A percentile compares a stretch with the other conserved stretches of the same genome.
Evolutionary conservation across 2,888 invertebrate species (phyloP).

Genomic region (Drosophila koepferae): DNA sequence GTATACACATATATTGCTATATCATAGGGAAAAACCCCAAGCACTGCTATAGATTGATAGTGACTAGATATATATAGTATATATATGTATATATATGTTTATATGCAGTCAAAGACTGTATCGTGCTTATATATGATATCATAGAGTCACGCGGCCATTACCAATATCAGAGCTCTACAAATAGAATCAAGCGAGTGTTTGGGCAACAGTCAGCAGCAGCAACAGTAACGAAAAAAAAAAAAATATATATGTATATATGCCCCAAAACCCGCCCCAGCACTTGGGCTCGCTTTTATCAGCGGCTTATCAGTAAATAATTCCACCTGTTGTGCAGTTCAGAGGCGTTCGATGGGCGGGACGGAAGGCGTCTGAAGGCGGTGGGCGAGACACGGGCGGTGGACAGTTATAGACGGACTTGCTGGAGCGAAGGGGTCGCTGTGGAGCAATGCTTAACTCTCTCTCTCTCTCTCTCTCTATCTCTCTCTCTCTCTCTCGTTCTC

Average conservation of each 20-base stretch:
- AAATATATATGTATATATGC: slow-evolving; percentile 2
- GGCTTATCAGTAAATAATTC: slow-evolving; percentile 81
- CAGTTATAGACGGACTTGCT: slow-evolving; percentile 3
- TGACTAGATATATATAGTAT: neutral
- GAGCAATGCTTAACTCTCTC: slow-evolving; percentile 24
- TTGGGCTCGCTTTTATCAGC: slow-evolving; percentile 69
- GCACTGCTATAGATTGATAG: slow-evolving; percentile 6
- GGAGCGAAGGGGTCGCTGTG: slow-evolving; percentile 27
- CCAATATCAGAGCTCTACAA: slow-evolving; percentile 33
- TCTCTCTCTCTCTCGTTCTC: neutral
- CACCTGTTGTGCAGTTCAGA: slow-evolving; percentile 69
- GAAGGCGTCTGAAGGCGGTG: neutral
- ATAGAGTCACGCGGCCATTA: slow-evolving; percentile 23
- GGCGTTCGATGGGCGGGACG: neutral
- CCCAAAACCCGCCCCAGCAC: slow-evolving; percentile 54
- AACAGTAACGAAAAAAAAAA: neutral
- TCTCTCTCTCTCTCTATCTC: neutral
- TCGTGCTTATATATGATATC: slow-evolving; percentile 8
- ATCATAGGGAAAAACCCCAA: neutral
- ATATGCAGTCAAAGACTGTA: neutral
- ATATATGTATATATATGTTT: neutral
- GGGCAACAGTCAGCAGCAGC: slow-evolving; percentile 31
- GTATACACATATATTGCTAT: neutral
- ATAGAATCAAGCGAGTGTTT: slow-evolving; percentile 56
- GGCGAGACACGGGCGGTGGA: neutral